Percentiles rank a stretch among this genome's conserved stretches.
Evolutionary conservation across 2,797 vertebrate species (phyloP).

Genomic region (Sebastes iracundus): DNA sequence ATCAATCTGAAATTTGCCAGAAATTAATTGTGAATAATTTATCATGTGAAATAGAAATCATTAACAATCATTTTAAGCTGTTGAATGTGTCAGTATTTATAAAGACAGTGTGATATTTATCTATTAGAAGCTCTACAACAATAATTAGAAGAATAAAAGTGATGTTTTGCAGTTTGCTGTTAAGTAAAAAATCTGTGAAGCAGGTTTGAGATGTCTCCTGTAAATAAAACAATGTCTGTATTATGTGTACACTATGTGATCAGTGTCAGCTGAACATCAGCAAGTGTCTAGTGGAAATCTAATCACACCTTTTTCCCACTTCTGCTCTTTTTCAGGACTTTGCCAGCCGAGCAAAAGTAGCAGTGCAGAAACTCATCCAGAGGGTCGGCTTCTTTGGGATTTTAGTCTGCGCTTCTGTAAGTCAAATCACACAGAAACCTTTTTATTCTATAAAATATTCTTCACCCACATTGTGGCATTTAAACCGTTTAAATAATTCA

Average conservation of each 20-base stretch:
- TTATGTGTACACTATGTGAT: not conserved
- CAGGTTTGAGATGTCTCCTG: not conserved
- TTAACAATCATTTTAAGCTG: not conserved
- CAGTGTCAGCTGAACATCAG: not conserved
- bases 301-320: not conserved
- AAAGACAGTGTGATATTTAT: not conserved
- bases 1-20: not conserved
- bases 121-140: not conserved
- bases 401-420: constrained; percentile 90
- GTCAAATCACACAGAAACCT: constrained; percentile 52
- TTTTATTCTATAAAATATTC: not conserved
- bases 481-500: not conserved
- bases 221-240: not conserved
- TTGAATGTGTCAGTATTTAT: not conserved
- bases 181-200: not conserved
- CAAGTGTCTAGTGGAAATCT: not conserved
- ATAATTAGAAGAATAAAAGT: not conserved
- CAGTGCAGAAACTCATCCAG: constrained; percentile 88
- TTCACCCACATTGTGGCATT: rapidly evolving
- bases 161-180: not conserved
- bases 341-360: constrained; percentile 83
- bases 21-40: not conserved
- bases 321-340: constrained; percentile 81
- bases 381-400: constrained; percentile 91
- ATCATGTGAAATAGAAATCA: not conserved